A percentile compares a stretch with the other conserved stretches of the same genome.
Evolutionary conservation across 2,113 vertebrate species (phyloP).

Genomic region (Stegastes partitus): DNA sequence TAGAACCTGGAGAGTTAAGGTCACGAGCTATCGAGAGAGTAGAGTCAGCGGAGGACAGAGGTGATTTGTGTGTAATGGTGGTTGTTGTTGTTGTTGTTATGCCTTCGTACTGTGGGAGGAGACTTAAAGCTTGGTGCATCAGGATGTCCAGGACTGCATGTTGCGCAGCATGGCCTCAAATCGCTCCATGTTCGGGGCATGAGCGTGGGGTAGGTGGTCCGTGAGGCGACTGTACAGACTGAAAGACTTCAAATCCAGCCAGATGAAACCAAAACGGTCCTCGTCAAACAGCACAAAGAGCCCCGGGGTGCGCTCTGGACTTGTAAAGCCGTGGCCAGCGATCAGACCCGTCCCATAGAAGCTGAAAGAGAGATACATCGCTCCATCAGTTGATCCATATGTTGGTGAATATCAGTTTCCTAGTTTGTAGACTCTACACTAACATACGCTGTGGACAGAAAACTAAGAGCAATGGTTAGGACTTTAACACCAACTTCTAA

Average conservation of each 20-base stretch:
- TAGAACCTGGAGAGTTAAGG: slow-evolving; percentile 26
- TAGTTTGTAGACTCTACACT: neutral
- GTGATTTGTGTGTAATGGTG: slow-evolving; percentile 53
- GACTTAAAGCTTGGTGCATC: slow-evolving; percentile 75
- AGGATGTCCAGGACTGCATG: slow-evolving; percentile 96
- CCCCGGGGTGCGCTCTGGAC: slow-evolving; percentile 94
- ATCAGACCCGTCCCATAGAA: slow-evolving; percentile 97
- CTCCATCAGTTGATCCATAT: neutral
- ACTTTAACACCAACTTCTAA: neutral
- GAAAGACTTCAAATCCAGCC: slow-evolving; percentile 98
- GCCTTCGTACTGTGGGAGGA: slow-evolving; percentile 22
- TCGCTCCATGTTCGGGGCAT: slow-evolving; percentile 90
- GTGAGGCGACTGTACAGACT: slow-evolving; percentile 97
- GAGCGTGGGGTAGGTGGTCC: slow-evolving; percentile 90
- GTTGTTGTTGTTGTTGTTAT: slow-evolving; percentile 42
- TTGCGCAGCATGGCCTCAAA: slow-evolving; percentile 97
- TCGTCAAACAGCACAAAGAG: slow-evolving; percentile 95
- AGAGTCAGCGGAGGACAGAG: slow-evolving; percentile 43
- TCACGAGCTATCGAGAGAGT: slow-evolving; percentile 56
- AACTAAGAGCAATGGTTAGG: neutral
- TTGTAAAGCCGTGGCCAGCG: slow-evolving; percentile 96
- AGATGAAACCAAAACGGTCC: slow-evolving; percentile 97
- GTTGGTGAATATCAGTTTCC: neutral
- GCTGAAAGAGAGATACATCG: slow-evolving; percentile 77
- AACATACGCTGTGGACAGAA: neutral